These are phyloP conservation scores for Alethe castanea DNA, from an alignment of 2,113 vertebrate genomes.

Conservation along the genomic window DNA sequence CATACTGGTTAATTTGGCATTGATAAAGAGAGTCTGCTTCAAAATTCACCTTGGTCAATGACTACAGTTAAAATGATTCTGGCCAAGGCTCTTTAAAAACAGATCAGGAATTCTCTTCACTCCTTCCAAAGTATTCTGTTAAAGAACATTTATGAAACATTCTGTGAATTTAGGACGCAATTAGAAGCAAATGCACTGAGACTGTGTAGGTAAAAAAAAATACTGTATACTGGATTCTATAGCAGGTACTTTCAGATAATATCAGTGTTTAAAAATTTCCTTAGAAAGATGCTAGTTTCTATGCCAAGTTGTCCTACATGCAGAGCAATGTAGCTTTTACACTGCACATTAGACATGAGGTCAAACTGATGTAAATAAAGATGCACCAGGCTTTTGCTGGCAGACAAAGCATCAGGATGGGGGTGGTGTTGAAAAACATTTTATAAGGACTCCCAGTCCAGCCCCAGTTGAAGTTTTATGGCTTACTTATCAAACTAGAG, in stretches of 20 bases:
- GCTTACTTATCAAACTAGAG: not conserved
- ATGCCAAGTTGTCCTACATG: not conserved
- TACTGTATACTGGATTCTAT: not conserved
- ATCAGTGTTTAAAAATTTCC: not conserved
- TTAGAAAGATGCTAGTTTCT: not conserved
- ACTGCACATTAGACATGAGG: not conserved
- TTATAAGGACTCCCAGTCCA: not conserved
- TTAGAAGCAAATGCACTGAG: not conserved
- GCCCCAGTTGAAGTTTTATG: not conserved
- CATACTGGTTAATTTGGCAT: not conserved
- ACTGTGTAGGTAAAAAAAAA: not conserved
- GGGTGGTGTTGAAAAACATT: not conserved
- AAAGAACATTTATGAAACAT: not conserved
- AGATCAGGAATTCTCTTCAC: not conserved
- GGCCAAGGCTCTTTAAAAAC: not conserved
- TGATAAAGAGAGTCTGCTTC: not conserved
- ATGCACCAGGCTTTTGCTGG: not conserved
- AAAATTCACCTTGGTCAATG: not conserved
- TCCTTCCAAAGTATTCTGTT: not conserved
- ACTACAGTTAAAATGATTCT: not conserved
- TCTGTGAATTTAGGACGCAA: not conserved
- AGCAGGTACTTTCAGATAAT: not conserved
- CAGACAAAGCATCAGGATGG: not conserved
- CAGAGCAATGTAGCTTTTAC: not conserved
- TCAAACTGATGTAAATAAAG: not conserved